Evolutionary conservation across 2,113 vertebrate species (phyloP).

Genomic region (Osmerus eperlanus): DNA sequence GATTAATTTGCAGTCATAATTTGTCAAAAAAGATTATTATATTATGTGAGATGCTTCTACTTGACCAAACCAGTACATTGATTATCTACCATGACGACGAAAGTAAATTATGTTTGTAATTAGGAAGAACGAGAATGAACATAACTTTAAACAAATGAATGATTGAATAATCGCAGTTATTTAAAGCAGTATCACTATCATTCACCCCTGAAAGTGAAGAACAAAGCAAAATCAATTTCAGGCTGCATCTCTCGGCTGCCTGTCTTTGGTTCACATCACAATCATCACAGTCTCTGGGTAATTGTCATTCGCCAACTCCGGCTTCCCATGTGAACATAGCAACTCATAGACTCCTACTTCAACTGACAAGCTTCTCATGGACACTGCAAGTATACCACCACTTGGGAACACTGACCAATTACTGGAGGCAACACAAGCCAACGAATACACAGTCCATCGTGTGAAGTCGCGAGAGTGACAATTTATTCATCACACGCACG

Average conservation of each 20-base stretch:
- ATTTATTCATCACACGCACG: not conserved
- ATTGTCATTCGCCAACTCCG: constrained; percentile 9
- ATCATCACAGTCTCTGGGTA: constrained; percentile 1
- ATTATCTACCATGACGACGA: constrained; percentile 18
- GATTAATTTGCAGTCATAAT: constrained; percentile 25
- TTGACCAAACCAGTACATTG: constrained; percentile 9
- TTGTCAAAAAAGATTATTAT: constrained; percentile 14
- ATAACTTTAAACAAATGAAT: constrained; percentile 32
- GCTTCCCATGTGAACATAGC: not conserved
- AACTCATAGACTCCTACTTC: too few species aligned
- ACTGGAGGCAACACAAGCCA: too few species aligned
- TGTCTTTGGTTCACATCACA: constrained; percentile 11
- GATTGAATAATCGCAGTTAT: constrained; percentile 23
- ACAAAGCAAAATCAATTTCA: constrained; percentile 9
- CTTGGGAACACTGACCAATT: not conserved
- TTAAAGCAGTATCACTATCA: constrained; percentile 16
- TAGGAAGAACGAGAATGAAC: constrained; percentile 32
- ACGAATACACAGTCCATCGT: not conserved
- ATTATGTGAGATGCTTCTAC: not conserved
- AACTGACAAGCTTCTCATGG: too few species aligned
- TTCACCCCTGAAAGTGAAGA: constrained; percentile 12
- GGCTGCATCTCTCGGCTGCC: constrained; percentile 4
- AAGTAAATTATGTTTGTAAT: constrained; percentile 35
- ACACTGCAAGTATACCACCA: too few species aligned
- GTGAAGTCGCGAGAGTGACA: not conserved